A percentile compares a stretch with the other conserved stretches of the same genome.
phyloP scores from a whole-genome alignment of 30 jellyfish, hydroid and myxozoan species.

The Aurelia sp. region DNA sequence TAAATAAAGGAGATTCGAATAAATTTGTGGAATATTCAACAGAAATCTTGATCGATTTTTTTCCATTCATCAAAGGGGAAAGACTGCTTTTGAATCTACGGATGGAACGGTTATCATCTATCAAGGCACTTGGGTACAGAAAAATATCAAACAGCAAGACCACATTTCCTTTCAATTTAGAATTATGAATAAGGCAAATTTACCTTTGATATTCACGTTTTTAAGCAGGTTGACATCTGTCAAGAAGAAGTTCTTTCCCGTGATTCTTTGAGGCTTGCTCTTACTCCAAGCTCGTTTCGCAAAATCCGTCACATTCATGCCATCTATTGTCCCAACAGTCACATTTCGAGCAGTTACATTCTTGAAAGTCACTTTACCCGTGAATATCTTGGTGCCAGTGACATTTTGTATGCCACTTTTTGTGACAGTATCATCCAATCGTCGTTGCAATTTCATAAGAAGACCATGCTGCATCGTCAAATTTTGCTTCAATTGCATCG shows the following conservation, averaged over 20 bases:
- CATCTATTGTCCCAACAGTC: slow-evolving; percentile 74
- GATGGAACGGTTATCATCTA: no score
- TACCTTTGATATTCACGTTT: slow-evolving; percentile 49
- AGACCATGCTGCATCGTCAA: slow-evolving; percentile 13
- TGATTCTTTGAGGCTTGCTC: slow-evolving; percentile 55
- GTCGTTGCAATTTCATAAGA: slow-evolving; percentile 34
- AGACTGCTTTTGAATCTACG: no score
- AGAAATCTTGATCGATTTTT: no score
- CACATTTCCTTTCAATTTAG: neutral
- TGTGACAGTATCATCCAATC: slow-evolving; percentile 59
- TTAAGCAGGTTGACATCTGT: slow-evolving; percentile 27
- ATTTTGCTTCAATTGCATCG: slow-evolving; percentile 24
- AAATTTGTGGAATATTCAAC: no score
- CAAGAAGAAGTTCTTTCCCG: slow-evolving; percentile 62
- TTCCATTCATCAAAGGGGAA: no score
- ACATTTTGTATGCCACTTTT: slow-evolving; percentile 6
- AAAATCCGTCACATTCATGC: slow-evolving; percentile 78
- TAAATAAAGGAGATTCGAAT: no score
- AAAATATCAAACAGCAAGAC: no score
- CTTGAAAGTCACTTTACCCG: slow-evolving; percentile 24
- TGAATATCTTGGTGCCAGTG: slow-evolving; percentile 68
- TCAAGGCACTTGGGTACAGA: no score
- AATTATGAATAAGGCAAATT: neutral
- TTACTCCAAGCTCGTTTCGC: slow-evolving; percentile 64
- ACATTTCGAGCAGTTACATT: slow-evolving; percentile 10